phyloP scores from a whole-genome alignment of 2,888 invertebrate genomes.

The Trichogramma evanescens region DNA sequence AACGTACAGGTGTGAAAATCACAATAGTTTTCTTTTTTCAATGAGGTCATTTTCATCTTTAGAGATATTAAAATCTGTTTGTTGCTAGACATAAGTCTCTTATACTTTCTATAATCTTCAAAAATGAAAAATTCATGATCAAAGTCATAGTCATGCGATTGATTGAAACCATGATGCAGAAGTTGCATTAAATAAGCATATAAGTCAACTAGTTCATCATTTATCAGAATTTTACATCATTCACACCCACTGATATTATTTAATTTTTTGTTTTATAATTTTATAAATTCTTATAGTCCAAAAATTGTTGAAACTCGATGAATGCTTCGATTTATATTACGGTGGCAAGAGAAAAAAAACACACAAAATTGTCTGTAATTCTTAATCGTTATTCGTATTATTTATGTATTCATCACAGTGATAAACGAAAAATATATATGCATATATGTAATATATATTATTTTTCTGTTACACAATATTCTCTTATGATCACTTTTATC shows the following conservation, averaged over 20 bases:
- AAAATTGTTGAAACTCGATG: slow-evolving; percentile 23
- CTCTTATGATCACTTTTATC: slow-evolving; percentile 28
- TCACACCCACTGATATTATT: slow-evolving; percentile 24
- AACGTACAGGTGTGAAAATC: too few species aligned
- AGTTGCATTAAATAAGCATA: slow-evolving; percentile 33
- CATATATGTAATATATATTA: slow-evolving; percentile 30
- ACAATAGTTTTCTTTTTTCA: background rate
- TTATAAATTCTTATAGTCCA: slow-evolving; percentile 29
- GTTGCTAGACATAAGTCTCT: slow-evolving; percentile 16
- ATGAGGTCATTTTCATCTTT: background rate
- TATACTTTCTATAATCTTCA: background rate
- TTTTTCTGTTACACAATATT: slow-evolving; percentile 36
- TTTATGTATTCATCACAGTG: slow-evolving; percentile 44
- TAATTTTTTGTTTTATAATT: slow-evolving; percentile 13
- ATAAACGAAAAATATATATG: slow-evolving; percentile 42
- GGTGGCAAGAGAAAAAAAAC: slow-evolving; percentile 40
- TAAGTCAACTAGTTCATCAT: slow-evolving; percentile 31
- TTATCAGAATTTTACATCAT: slow-evolving; percentile 35
- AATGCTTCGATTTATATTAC: slow-evolving; percentile 22
- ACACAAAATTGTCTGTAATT: slow-evolving; percentile 38
- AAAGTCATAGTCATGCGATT: slow-evolving; percentile 6
- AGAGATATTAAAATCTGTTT: slow-evolving; percentile 18
- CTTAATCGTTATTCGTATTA: slow-evolving; percentile 37
- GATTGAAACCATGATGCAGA: slow-evolving; percentile 31
- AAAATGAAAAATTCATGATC: background rate